phyloP scores from a whole-genome alignment of 2,113 vertebrate genomes.

The Strix uralensis region DNA sequence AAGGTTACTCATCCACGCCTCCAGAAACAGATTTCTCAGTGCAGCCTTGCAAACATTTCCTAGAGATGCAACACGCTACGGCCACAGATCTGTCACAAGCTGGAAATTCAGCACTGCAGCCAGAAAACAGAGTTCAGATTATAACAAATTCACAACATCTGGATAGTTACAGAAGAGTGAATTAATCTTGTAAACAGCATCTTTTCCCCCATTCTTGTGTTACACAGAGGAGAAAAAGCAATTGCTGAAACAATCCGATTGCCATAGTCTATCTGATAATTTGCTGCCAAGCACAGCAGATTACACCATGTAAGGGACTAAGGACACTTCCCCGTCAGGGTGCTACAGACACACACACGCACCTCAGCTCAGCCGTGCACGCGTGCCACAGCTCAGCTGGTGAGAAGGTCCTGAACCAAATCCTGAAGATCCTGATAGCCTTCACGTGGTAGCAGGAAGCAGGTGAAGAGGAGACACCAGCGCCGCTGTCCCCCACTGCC shows the following conservation, averaged over 20 bases:
- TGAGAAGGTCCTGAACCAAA: neutral
- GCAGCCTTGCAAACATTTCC: neutral
- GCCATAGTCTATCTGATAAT: accelerated
- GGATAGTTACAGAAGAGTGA: no score
- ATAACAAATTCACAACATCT: no score
- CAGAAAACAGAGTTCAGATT: neutral
- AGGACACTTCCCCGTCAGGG: neutral
- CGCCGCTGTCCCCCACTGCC: neutral
- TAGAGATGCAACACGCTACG: neutral
- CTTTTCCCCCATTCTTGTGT: neutral
- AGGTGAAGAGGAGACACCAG: accelerated
- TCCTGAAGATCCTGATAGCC: neutral
- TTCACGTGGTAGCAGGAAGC: neutral
- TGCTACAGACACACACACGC: no score
- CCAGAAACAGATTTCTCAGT: neutral
- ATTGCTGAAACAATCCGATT: neutral
- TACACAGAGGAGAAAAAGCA: neutral
- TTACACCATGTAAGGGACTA: neutral
- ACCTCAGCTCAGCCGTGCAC: neutral
- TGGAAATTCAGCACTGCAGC: neutral
- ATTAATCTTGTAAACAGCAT: neutral
- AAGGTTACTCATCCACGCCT: neutral
- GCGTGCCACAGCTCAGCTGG: neutral
- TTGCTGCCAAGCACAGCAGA: neutral
- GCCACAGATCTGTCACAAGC: no score